Percentiles rank a stretch among this genome's conserved stretches.
Evolutionary conservation across 2,888 invertebrate species (phyloP).

Genomic region (Lasioglossum marginatum): DNA sequence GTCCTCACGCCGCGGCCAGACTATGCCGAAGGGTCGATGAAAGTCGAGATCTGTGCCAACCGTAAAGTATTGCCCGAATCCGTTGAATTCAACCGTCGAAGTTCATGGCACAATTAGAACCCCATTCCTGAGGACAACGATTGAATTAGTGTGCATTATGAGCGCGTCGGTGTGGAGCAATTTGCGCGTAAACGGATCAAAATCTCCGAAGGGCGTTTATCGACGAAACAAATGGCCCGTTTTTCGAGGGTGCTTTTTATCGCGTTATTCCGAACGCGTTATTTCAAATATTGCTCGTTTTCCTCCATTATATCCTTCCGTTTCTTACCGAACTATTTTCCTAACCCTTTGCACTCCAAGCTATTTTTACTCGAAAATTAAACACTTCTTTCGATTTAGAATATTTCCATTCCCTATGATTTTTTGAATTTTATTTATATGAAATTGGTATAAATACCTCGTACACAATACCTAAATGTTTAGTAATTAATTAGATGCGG

Average conservation of each 20-base stretch:
- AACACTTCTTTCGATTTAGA: too few species aligned
- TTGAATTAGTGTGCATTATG: slow-evolving; percentile 35
- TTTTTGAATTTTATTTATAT: too few species aligned
- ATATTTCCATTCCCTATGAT: too few species aligned
- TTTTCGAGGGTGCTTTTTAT: slow-evolving; percentile 2
- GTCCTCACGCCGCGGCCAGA: slow-evolving; percentile 35
- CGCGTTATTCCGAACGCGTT: not conserved
- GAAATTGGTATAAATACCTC: too few species aligned
- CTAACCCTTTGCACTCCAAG: too few species aligned
- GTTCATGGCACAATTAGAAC: slow-evolving; percentile 23
- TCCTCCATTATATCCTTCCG: not conserved
- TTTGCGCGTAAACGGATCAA: not conserved
- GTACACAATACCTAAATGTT: too few species aligned
- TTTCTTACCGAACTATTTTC: not conserved
- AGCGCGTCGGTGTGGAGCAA: not conserved
- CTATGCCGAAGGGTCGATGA: slow-evolving; percentile 47
- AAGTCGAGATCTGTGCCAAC: slow-evolving; percentile 58
- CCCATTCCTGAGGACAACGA: slow-evolving; percentile 26
- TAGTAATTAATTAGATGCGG: too few species aligned
- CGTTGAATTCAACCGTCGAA: slow-evolving; percentile 15
- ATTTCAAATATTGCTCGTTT: not conserved
- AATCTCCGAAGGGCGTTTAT: not conserved
- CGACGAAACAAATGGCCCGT: not conserved
- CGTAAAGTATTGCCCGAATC: slow-evolving; percentile 36
- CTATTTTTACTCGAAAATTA: too few species aligned